Conservation (phyloP, 2,888 invertebrate genomes). For the Hydrotaea cyrtoneurina region DNA sequence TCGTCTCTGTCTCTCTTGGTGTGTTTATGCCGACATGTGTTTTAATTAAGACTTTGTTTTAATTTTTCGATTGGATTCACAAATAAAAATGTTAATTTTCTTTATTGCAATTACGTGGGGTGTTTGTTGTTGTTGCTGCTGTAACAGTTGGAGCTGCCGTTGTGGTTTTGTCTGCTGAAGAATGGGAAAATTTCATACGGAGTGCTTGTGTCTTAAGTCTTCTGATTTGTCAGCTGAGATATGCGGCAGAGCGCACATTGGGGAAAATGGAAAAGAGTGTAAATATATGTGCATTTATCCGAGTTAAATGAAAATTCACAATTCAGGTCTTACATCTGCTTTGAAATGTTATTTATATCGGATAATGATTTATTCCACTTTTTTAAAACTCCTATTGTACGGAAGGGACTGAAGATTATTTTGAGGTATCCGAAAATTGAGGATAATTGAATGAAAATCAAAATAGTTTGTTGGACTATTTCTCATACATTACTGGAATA, state of each 20-base stretch:
- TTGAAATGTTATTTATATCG: too few relatives aligned
- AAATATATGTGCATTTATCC: too few relatives aligned
- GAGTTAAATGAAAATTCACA: too few relatives aligned
- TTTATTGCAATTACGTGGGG: constrained; percentile 16
- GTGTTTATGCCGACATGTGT: constrained; percentile 9
- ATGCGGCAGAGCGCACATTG: not conserved
- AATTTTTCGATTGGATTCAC: not conserved
- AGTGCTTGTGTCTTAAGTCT: constrained; percentile 37
- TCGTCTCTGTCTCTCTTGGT: not conserved
- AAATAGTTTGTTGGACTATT: too few relatives aligned
- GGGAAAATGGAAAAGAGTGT: too few relatives aligned
- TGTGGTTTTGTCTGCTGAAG: not conserved
- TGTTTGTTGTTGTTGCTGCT: constrained; percentile 31
- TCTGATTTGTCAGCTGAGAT: not conserved
- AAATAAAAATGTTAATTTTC: constrained; percentile 35
- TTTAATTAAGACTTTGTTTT: constrained; percentile 11
- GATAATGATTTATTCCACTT: too few relatives aligned
- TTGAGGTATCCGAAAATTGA: too few relatives aligned
- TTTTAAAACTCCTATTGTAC: too few relatives aligned
- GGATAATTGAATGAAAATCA: too few relatives aligned
- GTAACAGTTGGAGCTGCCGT: constrained; percentile 25
- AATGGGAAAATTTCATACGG: constrained; percentile 48
- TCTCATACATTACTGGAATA: too few relatives aligned
- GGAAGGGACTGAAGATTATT: too few relatives aligned
- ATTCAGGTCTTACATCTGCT: too few relatives aligned